Percentiles rank a stretch among this genome's conserved stretches.
Conservation (phyloP, 2,113 vertebrate species). For the Pelvicachromis taeniatus region DNA sequence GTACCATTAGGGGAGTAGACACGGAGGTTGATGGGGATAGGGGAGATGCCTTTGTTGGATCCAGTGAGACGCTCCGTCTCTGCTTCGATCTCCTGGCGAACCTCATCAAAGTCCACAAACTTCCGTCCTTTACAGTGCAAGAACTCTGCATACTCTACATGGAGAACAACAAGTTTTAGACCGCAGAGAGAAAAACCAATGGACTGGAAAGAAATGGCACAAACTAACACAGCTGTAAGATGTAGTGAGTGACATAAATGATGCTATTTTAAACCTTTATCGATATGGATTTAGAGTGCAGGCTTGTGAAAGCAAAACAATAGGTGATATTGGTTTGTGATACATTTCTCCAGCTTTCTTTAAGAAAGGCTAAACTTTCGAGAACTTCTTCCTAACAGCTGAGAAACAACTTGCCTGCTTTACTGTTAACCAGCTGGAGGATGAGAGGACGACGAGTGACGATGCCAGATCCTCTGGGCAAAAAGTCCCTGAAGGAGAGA, state of each 20-base stretch:
- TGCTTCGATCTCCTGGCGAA: conserved; percentile 88
- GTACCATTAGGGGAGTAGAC: conserved; percentile 85
- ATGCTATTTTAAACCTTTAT: background rate
- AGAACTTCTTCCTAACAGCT: background rate
- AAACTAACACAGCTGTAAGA: background rate
- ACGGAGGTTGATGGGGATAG: conserved; percentile 90
- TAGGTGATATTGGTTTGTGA: background rate
- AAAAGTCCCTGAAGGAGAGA: conserved; percentile 81
- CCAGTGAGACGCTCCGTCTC: conserved; percentile 91
- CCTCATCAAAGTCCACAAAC: conserved; percentile 94
- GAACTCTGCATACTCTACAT: conserved; percentile 90
- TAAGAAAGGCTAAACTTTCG: background rate
- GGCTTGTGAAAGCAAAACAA: rapidly evolving
- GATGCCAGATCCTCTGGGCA: conserved; percentile 91
- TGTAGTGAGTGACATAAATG: background rate
- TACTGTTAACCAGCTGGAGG: conserved; percentile 90
- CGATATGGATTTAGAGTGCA: background rate
- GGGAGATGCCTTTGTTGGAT: conserved; percentile 92
- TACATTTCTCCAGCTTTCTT: background rate
- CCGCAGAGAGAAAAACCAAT: background rate
- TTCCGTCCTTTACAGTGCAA: conserved; percentile 94
- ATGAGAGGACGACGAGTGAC: conserved; percentile 91
- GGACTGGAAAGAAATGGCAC: background rate
- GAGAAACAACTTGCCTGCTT: conserved; percentile 76
- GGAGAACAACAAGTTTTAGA: background rate